Base-by-base conservation (phyloP, 2,888 invertebrate species). In the Xanthorhoe spadicearia region DNA sequence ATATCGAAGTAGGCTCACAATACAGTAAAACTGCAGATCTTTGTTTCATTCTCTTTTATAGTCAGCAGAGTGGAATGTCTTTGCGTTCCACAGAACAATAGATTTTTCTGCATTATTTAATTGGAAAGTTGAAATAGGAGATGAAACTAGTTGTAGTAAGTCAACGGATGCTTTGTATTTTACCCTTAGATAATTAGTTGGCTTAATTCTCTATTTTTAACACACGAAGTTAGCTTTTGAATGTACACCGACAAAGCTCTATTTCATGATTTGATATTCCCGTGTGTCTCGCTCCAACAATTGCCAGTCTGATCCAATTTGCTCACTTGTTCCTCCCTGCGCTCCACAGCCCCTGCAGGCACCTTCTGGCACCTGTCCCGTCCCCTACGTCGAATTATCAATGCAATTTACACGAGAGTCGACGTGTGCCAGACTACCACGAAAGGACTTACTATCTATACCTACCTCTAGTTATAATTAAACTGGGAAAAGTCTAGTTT, bases 301-400 rank as follows among this genome's bases (percentile, higher is more conserved):
- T 23, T 38, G 32, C 52, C 53, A 49, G 61, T 70, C 71, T 72
- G 70, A 77, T 77, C 72, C 68, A 77, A 79, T 79, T 74, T 79
- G 71, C 61, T 67, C 69, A 32, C 50, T 64, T 55, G 53, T 63
- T 52, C 53, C 58, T 28, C 19, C 51, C 28, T 13, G 4, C 61
- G 8, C 70, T n/a, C n/a, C n/a, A n/a, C n/a, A n/a, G n/a, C 66
- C 65, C 56, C 64, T 5, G 46, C 38, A 62, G 59, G 57, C 51
- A 46, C 64, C 71, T 58, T 54, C 65, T 61, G 69, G 64, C 68
- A 68, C 67, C 70, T 71, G 69, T 57, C 73, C 51, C 61, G 28
- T 15, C 55, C 43, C 68, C 28, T 58, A 13, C 56, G 56, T 51
- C 53, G 52, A 53, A 61, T 58, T 68, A 62, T 61, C 19, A 57